These are phyloP conservation scores for Epinotia brunnichana DNA, from an alignment of 2,888 invertebrate species.

Conservation along the genomic window DNA sequence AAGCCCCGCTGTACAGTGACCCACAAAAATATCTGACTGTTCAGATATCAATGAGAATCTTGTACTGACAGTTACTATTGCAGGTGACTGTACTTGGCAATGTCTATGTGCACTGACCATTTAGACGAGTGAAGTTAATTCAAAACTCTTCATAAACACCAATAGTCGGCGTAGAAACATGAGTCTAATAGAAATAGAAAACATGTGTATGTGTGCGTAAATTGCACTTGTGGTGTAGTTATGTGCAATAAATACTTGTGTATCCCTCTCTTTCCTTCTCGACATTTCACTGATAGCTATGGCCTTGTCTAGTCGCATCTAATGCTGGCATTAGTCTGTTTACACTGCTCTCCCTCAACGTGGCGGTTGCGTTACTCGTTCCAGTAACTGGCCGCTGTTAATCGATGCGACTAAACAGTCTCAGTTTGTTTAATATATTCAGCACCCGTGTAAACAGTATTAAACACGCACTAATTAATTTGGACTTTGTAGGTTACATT, in stretches of 20 bases:
- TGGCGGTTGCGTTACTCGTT: conserved; percentile 32
- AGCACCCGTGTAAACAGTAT: conserved; percentile 27
- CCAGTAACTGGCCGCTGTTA: conserved; percentile 41
- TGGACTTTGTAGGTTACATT: conserved; percentile 59
- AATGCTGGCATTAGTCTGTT: conserved; percentile 81
- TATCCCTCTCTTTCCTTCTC: conserved; percentile 82
- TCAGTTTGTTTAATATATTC: conserved; percentile 18
- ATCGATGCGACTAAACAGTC: neutral
- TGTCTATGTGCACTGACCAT: neutral
- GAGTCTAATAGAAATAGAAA: conserved; percentile 78
- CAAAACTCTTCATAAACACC: conserved; percentile 61
- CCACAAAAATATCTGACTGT: too few species aligned
- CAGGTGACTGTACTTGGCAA: neutral
- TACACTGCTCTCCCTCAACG: conserved; percentile 52
- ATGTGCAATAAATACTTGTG: conserved; percentile 81
- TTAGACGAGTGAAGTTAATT: conserved; percentile 50
- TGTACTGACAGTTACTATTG: too few species aligned
- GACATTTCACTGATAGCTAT: conserved; percentile 83
- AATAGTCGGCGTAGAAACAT: conserved; percentile 71
- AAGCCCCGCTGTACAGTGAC: neutral
- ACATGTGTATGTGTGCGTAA: conserved; percentile 70
- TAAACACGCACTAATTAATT: conserved; percentile 49
- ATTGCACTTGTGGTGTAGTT: conserved; percentile 77
- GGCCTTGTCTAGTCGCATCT: conserved; percentile 85
- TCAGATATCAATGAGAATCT: too few species aligned